A percentile compares a stretch with the other conserved stretches of the same genome.
Conservation (phyloP, 1,140 invertebrate species). For the Choristoneura fumiferana region DNA sequence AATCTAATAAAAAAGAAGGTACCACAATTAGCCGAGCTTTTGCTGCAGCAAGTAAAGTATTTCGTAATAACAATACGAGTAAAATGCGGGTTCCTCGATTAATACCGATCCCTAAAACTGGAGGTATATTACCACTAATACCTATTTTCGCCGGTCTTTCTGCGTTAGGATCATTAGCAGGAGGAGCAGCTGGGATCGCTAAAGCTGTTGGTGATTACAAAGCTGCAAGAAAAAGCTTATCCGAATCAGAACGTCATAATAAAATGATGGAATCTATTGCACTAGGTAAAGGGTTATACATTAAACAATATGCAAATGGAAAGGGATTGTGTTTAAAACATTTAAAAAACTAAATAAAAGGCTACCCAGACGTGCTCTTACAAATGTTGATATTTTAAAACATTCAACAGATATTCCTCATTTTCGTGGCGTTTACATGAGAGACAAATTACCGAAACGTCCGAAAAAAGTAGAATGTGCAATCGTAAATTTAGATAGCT, state of each 20-base stretch:
- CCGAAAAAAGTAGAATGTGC: slow-evolving; percentile 36
- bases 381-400: slow-evolving; percentile 34
- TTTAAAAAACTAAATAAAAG: slow-evolving; percentile 33
- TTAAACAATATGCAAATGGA: slow-evolving; percentile 44
- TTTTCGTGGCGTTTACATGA: slow-evolving; percentile 45
- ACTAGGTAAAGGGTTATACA: slow-evolving; percentile 42
- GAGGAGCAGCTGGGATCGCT: slow-evolving; percentile 44
- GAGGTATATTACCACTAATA: slow-evolving; percentile 49
- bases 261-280: slow-evolving; percentile 42
- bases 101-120: slow-evolving; percentile 51
- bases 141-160: slow-evolving; percentile 57
- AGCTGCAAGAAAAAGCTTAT: slow-evolving; percentile 32
- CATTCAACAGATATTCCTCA: slow-evolving; percentile 30
- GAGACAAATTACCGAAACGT: slow-evolving; percentile 36
- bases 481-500: slow-evolving; percentile 44
- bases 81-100: slow-evolving; percentile 39
- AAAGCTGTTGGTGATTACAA: slow-evolving; percentile 43
- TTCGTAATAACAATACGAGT: not conserved
- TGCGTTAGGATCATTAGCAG: slow-evolving; percentile 44
- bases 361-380: slow-evolving; percentile 31
- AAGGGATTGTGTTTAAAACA: slow-evolving; percentile 29
- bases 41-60: not conserved
- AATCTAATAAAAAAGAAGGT: too few relatives aligned
- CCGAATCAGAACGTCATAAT: slow-evolving; percentile 48
- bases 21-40: not conserved